Conservation (phyloP, 2,113 vertebrate genomes). For the Macrotus californicus region DNA sequence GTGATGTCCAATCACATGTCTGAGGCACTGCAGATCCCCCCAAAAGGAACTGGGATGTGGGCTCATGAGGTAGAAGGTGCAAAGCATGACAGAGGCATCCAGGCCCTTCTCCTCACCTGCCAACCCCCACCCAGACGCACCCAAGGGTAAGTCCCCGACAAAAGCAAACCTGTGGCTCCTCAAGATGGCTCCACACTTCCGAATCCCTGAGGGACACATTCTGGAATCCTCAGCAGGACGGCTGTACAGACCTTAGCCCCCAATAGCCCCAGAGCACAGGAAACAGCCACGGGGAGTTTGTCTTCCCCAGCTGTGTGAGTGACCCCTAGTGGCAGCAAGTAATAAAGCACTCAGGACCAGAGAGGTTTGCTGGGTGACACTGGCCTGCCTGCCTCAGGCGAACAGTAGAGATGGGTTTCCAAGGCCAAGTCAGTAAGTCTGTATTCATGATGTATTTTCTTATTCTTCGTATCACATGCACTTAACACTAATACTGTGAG, state of each 20-base stretch:
- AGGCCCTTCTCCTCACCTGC: rapidly evolving
- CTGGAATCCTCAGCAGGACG: not conserved
- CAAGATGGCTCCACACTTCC: rapidly evolving
- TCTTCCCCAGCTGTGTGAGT: not conserved
- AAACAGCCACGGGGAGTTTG: not conserved
- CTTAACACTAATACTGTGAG: not conserved
- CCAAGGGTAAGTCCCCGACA: not conserved
- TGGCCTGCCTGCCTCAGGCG: too few species aligned
- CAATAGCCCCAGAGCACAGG: not conserved
- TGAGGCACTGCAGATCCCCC: not conserved
- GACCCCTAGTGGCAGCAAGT: slow-evolving; percentile 5
- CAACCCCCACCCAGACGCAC: not conserved
- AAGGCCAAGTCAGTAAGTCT: not conserved
- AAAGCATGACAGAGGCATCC: not conserved
- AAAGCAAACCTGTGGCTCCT: not conserved
- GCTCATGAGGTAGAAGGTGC: not conserved
- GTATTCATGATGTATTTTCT: not conserved
- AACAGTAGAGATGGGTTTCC: not conserved
- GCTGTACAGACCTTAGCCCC: not conserved
- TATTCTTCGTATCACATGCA: not conserved
- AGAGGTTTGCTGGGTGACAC: not conserved
- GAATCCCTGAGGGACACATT: not conserved
- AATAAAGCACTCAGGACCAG: not conserved
- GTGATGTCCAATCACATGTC: not conserved
- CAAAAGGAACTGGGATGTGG: not conserved